Base-by-base conservation (phyloP, 1,140 invertebrate genomes). In the Lithobius niger region DNA sequence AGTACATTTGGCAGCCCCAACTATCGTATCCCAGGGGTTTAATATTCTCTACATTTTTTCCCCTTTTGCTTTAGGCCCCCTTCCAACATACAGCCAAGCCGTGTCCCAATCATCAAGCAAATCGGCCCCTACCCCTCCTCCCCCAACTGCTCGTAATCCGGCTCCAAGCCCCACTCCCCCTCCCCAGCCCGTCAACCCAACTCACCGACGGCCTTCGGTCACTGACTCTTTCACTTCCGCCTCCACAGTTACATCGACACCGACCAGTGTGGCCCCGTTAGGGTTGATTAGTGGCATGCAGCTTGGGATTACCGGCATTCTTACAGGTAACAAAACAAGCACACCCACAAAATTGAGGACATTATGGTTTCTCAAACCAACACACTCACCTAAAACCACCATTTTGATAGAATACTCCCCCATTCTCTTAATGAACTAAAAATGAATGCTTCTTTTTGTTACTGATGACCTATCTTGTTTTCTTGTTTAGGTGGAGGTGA, bases 81-180 rank as follows among this genome's bases (percentile, higher is more conserved):
- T 50, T 15, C 24, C 48, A n/a, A 16, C 13, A 16, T 26, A 50
- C 21, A 25, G 13, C 25, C 48, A 50, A 50, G 13, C 48, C 3
- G 48, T 50, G 6, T 50, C 48, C 13, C 48, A 6, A 26, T 3
- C 13, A 27, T 50, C 48, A 3, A 27, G 13, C 19, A 50, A 50
- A 50, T 26, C 48, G 4, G 25, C 21, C n/a, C 48, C 48, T 26
- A 50, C 48, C 16, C 48, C 48, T 27, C 48, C 48, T 6, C 48
- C 44, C 13, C 6, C 4, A 19, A 19, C 44, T 36, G 31, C 31
- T 10, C 13, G 44, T 15, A 47, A 13, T 13, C 44, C 44, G 22
- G 22, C 44, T 10, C 44, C 44, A 13, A 15, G 19, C 22, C 22
- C 44, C 6, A 19, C 44, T 6, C 44, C 44, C 22, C 13, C 44